These are phyloP conservation scores for Motacilla alba DNA, from an alignment of 2,113 vertebrate genomes.

Conservation along the genomic window DNA sequence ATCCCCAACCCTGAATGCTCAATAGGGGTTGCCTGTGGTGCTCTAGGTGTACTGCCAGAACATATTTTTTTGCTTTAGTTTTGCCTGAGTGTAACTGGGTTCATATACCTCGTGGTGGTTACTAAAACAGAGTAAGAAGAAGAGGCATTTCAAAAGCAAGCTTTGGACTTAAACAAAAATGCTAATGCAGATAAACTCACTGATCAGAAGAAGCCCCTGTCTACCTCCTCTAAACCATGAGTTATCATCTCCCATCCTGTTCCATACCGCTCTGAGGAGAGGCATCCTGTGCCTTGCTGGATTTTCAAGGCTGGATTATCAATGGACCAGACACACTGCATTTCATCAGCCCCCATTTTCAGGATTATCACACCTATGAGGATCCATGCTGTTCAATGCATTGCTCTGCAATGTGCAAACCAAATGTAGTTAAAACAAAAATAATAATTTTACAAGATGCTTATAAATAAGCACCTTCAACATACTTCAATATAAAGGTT, in stretches of 20 bases:
- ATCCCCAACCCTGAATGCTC: background rate
- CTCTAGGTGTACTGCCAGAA: background rate
- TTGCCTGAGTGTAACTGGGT: background rate
- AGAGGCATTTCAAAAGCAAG: background rate
- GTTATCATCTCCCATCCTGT: background rate
- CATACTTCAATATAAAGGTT: background rate
- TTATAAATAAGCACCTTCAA: background rate
- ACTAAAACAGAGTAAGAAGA: background rate
- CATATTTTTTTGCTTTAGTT: background rate
- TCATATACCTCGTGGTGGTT: background rate
- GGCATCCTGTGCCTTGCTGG: background rate
- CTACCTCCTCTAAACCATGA: background rate
- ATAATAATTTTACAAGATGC: background rate
- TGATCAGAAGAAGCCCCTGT: background rate
- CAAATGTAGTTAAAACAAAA: background rate
- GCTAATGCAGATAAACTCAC: background rate
- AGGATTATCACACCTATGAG: background rate
- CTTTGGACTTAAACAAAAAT: background rate
- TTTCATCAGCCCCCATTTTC: background rate
- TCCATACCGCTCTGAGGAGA: background rate
- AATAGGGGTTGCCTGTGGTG: background rate
- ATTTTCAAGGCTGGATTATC: background rate
- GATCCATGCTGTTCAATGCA: background rate
- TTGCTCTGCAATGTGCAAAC: background rate
- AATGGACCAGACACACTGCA: accelerated